These are phyloP conservation scores for Agrilus planipennis DNA, from an alignment of 1,140 invertebrate genomes.

Conservation along the genomic window DNA sequence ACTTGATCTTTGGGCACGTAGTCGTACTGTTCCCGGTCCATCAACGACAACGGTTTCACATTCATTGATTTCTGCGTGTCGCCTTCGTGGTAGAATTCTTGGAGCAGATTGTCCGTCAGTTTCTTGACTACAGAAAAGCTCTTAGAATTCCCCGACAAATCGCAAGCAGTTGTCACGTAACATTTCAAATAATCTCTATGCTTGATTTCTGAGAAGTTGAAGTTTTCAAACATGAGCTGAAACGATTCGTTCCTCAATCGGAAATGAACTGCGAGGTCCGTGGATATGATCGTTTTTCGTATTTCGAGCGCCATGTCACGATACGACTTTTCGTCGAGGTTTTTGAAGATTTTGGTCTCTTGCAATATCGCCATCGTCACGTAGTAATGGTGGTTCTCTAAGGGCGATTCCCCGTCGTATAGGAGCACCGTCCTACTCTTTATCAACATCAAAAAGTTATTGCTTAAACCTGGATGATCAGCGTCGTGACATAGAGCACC, in stretches of 20 bases:
- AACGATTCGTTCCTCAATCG: too few species aligned
- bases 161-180: conserved; percentile 40
- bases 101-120: conserved; percentile 35
- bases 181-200: conserved; percentile 36
- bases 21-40: conserved; percentile 35
- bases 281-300: conserved; percentile 37
- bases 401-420: conserved; percentile 36
- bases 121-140: conserved; percentile 36
- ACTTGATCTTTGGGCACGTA: conserved; percentile 39
- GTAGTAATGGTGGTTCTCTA: conserved; percentile 41
- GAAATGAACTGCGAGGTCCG: conserved; percentile 40
- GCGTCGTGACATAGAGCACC: conserved; percentile 40
- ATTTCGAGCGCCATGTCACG: conserved; percentile 29
- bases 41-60: conserved; percentile 38
- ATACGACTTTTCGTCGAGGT: background rate
- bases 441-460: conserved; percentile 36
- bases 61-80: conserved; percentile 37
- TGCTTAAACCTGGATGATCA: conserved; percentile 41
- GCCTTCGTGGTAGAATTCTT: conserved; percentile 28
- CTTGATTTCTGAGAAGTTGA: conserved; percentile 29
- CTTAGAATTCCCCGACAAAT: conserved; percentile 38
- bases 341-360: conserved; percentile 13
- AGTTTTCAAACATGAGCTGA: conserved; percentile 30
- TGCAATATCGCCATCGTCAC: conserved; percentile 36
- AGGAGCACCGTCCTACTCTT: conserved; percentile 35